Evolutionary conservation across 2,888 invertebrate genomes (phyloP).

Genomic region (Dasysyrphus albostriatus): DNA sequence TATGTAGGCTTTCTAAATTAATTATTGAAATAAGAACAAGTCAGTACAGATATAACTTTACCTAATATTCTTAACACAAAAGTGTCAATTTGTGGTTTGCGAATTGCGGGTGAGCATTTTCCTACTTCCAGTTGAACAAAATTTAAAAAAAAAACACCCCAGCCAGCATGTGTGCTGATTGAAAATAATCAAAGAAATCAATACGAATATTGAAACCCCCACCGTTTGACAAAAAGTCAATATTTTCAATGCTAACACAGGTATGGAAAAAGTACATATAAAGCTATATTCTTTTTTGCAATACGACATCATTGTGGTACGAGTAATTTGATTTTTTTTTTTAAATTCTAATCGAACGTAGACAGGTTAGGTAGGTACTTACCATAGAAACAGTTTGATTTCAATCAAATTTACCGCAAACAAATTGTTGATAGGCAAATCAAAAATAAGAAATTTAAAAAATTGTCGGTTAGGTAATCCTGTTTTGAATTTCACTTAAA

Average conservation of each 20-base stretch:
- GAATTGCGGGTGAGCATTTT: slow-evolving; percentile 11
- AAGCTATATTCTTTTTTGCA: slow-evolving; percentile 44
- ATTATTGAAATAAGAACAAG: neutral
- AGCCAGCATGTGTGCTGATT: slow-evolving; percentile 15
- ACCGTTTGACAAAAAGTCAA: slow-evolving; percentile 13
- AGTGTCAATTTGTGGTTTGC: slow-evolving; percentile 51
- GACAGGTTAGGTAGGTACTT: slow-evolving; percentile 28
- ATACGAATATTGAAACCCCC: slow-evolving; percentile 30
- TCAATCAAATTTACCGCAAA: slow-evolving; percentile 60
- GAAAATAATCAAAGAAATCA: slow-evolving; percentile 47
- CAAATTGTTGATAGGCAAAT: neutral
- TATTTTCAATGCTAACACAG: slow-evolving; percentile 61
- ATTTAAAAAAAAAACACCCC: slow-evolving; percentile 29
- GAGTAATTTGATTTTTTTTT: slow-evolving; percentile 62
- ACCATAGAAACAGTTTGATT: slow-evolving; percentile 57
- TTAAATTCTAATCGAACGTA: neutral
- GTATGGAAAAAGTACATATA: neutral
- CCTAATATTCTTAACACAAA: neutral
- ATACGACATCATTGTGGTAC: slow-evolving; percentile 71
- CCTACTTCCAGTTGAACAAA: slow-evolving; percentile 19
- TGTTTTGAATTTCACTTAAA: slow-evolving; percentile 24
- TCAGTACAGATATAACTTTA: neutral
- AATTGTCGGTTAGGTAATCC: slow-evolving; percentile 61
- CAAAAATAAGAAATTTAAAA: slow-evolving; percentile 1
- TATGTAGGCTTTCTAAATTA: neutral